Base-by-base conservation (phyloP, 2,113 vertebrate genomes). In the Falco punctatus region DNA sequence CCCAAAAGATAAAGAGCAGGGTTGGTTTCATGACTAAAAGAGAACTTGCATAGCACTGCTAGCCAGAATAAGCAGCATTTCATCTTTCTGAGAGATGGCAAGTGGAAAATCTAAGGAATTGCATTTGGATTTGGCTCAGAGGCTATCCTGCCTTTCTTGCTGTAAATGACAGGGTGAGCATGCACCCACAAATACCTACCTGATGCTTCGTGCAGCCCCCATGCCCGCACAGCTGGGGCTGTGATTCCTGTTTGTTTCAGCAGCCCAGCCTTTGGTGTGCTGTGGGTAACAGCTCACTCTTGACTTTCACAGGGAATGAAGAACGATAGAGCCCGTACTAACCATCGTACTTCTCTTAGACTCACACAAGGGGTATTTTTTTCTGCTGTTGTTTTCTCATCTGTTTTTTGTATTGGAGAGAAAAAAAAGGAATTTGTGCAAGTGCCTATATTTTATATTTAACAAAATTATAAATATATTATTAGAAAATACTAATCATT, bases 171-270 rank as follows among this genome's bases (percentile, higher is more conserved):
- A 13, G 0, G 0, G 16, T 24, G 35, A 55, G 23, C 0, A 6
- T 57, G 61, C 51, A 40, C 54, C 49, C 58, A 70, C 46, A 40
- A 35, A 13, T 62, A 58, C 12, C 2, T 0, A 7, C 40, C 17
- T 32, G 78, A 28, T 20, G 14, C 59, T 48, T 8, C 38, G 4
- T 0, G 26, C 64, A 19, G 48, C 74, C 38, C n/a, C 69, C 4
- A 1, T 8, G 40, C 74, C 46, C 0, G 0, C 38, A 4, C 54
- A 27, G 38, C 19, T 0, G 0, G 57, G 42, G 52, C 26, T 7
- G 5, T 27, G 46, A 46, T 24, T n/a, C 54, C 49, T 15, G 13
- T 55, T 66, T 67, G 55, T 59, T 81, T 40, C 78, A 87, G 58
- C 61, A 79, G 87, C 58, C 71, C 38, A 2, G 22, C 7, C 61